Base-by-base conservation (phyloP, 2,797 vertebrate species). In the Ataeniobius toweri region DNA sequence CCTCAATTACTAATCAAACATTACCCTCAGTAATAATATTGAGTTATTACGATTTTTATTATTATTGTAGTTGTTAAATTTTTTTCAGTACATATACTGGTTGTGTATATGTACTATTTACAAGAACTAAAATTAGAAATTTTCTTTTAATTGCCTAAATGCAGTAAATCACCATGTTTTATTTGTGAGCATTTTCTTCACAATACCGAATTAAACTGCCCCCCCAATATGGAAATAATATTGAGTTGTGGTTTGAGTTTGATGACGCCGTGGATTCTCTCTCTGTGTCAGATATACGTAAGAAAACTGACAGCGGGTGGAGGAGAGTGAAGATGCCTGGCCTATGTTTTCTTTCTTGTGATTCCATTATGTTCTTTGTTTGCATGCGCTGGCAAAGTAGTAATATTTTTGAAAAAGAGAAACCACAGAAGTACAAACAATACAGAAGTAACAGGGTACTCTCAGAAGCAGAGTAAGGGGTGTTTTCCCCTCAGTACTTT, bases 261-360 rank as follows among this genome's bases (percentile, higher is more conserved):
- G 81, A 73, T 87, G 90, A 89, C 71, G 78, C 24, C 67, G 63
- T 84, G 86, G 87, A 80, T 80, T 89, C 83, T 13, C 74, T 75
- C 24, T 50, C 0, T 78, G 58, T 80, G 78, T 81, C 79, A 83
- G 41, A 81, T 6, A 20, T 74, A 46, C 74, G 76, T 83, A 84
- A 81, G 63, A 41, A 51, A 20, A 68, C 12, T 41, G 31, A 20
- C 22, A 3, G 24, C 13, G 50, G 20, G 16, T 77, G 50, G 39
- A 1, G 26, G 6, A 73, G 26, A 28, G 8, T 39, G 41, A 58
- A 1, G 63, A 67, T 41, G 36, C 36, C 9, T 31, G 3, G 16
- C 69, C 36, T 59, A 53, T 46, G 5, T 14, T 67, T 22, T 50
- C 61, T 53, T 24, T 67, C 22, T 20, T 20, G 41, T 65, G n/a